Evolutionary conservation across 1,140 invertebrate genomes (phyloP).

Genomic region (Zaprionus lachaisei): DNA sequence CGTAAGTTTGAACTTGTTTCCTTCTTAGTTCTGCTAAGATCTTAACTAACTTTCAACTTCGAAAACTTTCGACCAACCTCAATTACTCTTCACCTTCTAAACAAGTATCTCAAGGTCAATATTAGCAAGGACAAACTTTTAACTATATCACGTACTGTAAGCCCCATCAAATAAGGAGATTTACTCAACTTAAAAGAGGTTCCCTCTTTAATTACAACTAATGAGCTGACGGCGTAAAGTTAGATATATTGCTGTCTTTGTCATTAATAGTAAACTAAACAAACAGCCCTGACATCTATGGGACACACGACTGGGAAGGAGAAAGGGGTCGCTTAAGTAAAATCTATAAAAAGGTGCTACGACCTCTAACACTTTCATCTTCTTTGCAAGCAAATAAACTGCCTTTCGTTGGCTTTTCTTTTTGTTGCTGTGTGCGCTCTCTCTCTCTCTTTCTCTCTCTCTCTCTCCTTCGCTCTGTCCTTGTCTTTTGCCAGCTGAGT

Average conservation of each 20-base stretch:
- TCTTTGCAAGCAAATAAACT: slow-evolving; percentile 64
- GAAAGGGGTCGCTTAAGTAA: slow-evolving; percentile 33
- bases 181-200: not conserved
- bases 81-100: not conserved
- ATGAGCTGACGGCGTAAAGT: not conserved
- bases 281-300: slow-evolving; percentile 26
- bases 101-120: not conserved
- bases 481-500: slow-evolving; percentile 2
- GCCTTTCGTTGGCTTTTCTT: slow-evolving; percentile 37
- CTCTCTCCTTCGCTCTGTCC: not conserved
- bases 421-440: not conserved
- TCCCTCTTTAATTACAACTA: slow-evolving; percentile 11
- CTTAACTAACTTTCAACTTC: not conserved
- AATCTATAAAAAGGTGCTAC: slow-evolving; percentile 58
- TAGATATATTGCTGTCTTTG: slow-evolving; percentile 5
- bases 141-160: not conserved
- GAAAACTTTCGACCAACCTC: not conserved
- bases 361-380: slow-evolving; percentile 78
- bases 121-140: not conserved
- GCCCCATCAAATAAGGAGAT: not conserved
- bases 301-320: not conserved
- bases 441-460: not conserved
- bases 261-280: slow-evolving; percentile 37
- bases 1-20: not conserved
- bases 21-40: not conserved